Percentiles rank a stretch among this genome's conserved stretches.
Evolutionary conservation across 2,113 vertebrate species (phyloP).

Genomic region (Paralichthys olivaceus): DNA sequence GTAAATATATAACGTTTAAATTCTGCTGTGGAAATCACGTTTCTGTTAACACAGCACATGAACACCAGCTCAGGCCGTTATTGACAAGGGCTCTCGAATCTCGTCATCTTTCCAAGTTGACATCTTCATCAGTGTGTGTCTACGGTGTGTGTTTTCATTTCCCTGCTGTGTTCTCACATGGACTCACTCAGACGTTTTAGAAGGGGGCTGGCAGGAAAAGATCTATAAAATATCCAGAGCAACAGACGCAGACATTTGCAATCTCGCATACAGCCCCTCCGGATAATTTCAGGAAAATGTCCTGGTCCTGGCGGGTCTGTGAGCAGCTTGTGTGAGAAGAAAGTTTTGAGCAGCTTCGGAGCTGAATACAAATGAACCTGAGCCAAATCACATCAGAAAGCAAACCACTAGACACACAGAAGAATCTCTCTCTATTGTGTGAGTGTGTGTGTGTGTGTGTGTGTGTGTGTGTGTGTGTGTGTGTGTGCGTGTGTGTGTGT

Average conservation of each 20-base stretch:
- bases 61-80: no score
- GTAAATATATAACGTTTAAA: no score
- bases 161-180: no score
- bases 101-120: no score
- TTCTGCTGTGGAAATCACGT: no score
- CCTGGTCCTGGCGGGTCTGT: not conserved
- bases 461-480: constrained; percentile 29
- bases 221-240: no score
- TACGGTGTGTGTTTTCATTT: no score
- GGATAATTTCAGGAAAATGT: not conserved
- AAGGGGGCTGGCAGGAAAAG: no score
- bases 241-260: not conserved
- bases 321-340: constrained; percentile 34
- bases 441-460: constrained; percentile 42
- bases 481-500: constrained; percentile 25
- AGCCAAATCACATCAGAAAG: constrained; percentile 62
- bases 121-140: no score
- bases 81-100: no score
- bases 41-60: no score
- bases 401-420: constrained; percentile 51
- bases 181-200: no score
- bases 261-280: not conserved
- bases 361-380: constrained; percentile 61
- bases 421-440: constrained; percentile 53
- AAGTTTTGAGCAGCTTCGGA: constrained; percentile 35